Percentiles rank a stretch among this genome's conserved stretches.
Evolutionary conservation across 2,888 invertebrate species (phyloP).

Genomic region (Orthosia incerta): DNA sequence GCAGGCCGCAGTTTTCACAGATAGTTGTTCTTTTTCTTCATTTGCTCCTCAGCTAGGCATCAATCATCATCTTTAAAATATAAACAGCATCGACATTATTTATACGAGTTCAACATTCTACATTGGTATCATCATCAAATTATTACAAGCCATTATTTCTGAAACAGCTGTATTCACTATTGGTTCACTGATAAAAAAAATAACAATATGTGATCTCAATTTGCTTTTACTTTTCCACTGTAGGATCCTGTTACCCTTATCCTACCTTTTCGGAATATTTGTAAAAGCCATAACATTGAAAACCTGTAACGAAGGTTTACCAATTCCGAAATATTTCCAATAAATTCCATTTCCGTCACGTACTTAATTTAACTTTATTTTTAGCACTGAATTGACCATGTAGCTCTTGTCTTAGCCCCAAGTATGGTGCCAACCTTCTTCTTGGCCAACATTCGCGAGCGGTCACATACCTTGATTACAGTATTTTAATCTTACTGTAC

Average conservation of each 20-base stretch:
- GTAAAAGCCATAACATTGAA: slow-evolving; percentile 12
- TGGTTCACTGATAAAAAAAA: background rate
- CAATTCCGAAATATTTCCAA: slow-evolving; percentile 5
- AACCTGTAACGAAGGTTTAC: slow-evolving; percentile 17
- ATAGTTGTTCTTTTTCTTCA: background rate
- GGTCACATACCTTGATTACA: slow-evolving; percentile 27
- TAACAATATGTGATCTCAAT: background rate
- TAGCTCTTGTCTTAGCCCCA: background rate
- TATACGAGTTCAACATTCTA: too few relatives aligned
- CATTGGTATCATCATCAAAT: too few relatives aligned
- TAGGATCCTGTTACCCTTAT: background rate
- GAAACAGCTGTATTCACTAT: background rate
- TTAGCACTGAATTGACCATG: slow-evolving; percentile 8
- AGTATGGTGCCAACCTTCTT: slow-evolving; percentile 46
- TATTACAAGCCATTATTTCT: too few relatives aligned
- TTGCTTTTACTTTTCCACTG: background rate
- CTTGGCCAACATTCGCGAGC: slow-evolving; percentile 32
- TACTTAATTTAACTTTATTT: slow-evolving; percentile 13
- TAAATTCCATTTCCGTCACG: slow-evolving; percentile 2
- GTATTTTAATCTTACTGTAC: slow-evolving; percentile 8
- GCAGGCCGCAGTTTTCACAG: background rate
- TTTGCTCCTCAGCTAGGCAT: too few relatives aligned
- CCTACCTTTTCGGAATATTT: background rate
- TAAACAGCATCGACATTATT: too few relatives aligned
- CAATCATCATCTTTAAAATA: too few relatives aligned